Conservation (phyloP, 2,113 vertebrate species). For the Syngnathus floridae region DNA sequence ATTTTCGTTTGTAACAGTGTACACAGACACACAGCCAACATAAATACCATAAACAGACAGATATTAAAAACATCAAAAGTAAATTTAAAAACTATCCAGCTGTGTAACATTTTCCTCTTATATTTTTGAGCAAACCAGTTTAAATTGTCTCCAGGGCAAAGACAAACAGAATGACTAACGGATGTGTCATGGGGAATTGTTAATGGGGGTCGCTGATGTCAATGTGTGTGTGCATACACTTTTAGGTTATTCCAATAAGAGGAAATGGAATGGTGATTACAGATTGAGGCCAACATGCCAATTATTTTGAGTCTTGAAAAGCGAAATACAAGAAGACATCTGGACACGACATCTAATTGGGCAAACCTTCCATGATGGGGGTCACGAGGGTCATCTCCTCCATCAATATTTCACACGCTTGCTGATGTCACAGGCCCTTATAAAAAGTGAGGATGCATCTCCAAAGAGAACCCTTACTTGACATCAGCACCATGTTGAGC, state of each 20-base stretch:
- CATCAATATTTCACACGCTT: slow-evolving; percentile 60
- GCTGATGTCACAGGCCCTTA: slow-evolving; percentile 53
- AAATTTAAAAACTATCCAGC: no score
- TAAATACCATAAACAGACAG: no score
- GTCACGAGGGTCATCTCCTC: slow-evolving; percentile 15
- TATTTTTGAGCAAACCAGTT: no score
- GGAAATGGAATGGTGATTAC: slow-evolving; percentile 55
- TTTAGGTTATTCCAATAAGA: slow-evolving; percentile 41
- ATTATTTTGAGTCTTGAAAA: no score
- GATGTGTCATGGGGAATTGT: no score
- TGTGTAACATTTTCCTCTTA: background rate
- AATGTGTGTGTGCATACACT: background rate
- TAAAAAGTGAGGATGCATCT: slow-evolving; percentile 27
- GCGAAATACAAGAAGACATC: background rate
- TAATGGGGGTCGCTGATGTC: no score
- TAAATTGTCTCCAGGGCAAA: no score
- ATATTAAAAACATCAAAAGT: no score
- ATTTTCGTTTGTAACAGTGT: no score
- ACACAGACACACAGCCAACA: no score
- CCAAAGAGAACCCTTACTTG: background rate
- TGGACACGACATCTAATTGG: slow-evolving; percentile 7
- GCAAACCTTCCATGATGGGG: slow-evolving; percentile 20
- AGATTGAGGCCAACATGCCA: slow-evolving; percentile 45
- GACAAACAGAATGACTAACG: no score
- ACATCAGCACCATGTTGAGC: slow-evolving; percentile 56